A percentile compares a stretch with the other conserved stretches of the same genome.
Conservation (phyloP, 1,140 invertebrate genomes). For the Aporrectodea caliginosa region DNA sequence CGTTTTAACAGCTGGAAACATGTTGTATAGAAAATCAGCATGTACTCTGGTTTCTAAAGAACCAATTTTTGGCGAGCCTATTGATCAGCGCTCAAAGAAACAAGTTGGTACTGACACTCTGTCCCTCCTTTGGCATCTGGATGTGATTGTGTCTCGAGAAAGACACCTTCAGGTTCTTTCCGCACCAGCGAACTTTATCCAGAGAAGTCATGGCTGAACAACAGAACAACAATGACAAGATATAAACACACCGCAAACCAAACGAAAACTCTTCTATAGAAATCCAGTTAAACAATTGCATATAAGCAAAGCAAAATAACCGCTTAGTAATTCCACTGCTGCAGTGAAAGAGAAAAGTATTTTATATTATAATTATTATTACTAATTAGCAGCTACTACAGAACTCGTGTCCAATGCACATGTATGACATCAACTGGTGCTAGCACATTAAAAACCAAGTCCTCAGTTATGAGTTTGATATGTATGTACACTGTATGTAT, state of each 20-base stretch:
- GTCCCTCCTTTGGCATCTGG: conserved; percentile 97
- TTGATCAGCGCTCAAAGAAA: not conserved
- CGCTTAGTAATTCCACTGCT: not conserved
- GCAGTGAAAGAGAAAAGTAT: not conserved
- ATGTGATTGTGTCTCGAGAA: conserved; percentile 95
- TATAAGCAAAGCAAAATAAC: not conserved
- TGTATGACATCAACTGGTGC: no score
- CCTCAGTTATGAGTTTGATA: no score
- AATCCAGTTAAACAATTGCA: not conserved
- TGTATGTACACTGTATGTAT: no score
- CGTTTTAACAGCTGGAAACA: no score
- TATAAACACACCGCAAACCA: not conserved
- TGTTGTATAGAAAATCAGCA: no score
- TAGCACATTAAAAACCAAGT: no score
- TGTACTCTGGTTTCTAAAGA: no score
- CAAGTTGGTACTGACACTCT: conserved; percentile 60
- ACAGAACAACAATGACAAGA: not conserved
- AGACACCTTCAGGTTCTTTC: conserved; percentile 93
- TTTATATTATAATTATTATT: no score
- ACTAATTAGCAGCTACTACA: no score
- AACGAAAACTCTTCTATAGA: not conserved
- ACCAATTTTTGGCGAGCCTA: no score
- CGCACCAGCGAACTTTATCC: conserved; percentile 93
- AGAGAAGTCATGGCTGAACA: conserved; percentile 87
- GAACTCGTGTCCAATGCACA: no score